A percentile compares a stretch with the other conserved stretches of the same genome.
Conservation (phyloP, 2,888 invertebrate genomes). For the Pachydiplax longipennis region DNA sequence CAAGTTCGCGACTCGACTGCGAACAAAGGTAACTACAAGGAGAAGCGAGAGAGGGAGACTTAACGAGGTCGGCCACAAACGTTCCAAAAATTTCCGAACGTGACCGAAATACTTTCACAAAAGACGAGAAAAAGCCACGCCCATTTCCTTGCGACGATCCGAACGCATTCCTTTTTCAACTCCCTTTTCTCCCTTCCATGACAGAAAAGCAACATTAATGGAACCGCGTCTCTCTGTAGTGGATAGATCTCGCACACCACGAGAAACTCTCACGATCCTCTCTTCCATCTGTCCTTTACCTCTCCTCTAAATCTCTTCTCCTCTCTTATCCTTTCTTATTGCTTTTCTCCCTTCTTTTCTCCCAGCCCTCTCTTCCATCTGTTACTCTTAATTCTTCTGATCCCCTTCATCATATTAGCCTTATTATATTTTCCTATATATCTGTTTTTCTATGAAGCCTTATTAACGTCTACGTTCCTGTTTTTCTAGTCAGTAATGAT, state of each 20-base stretch:
- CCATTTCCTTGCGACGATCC: conserved; percentile 28
- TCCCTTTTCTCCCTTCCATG: background rate
- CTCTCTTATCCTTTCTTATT: background rate
- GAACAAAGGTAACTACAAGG: background rate
- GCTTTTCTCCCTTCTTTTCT: background rate
- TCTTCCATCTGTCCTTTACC: background rate
- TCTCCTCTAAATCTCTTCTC: background rate
- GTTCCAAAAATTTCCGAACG: conserved; percentile 34
- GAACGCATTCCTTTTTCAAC: background rate
- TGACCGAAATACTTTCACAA: conserved; percentile 9
- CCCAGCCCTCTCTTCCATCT: too few relatives aligned
- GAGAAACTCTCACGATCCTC: background rate
- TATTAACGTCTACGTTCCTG: too few relatives aligned
- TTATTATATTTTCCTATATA: background rate
- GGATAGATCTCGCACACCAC: background rate
- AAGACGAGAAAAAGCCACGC: conserved; percentile 16
- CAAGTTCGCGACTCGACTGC: background rate
- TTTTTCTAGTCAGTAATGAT: too few relatives aligned
- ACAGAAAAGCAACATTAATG: background rate
- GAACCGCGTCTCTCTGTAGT: background rate
- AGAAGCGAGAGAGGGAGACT: background rate
- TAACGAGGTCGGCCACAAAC: conserved; percentile 21
- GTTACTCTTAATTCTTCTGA: too few relatives aligned
- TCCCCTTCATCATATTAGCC: too few relatives aligned
- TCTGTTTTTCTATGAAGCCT: too few relatives aligned